Conservation (phyloP, 2,113 vertebrate genomes). For the Regulus satrapa region DNA sequence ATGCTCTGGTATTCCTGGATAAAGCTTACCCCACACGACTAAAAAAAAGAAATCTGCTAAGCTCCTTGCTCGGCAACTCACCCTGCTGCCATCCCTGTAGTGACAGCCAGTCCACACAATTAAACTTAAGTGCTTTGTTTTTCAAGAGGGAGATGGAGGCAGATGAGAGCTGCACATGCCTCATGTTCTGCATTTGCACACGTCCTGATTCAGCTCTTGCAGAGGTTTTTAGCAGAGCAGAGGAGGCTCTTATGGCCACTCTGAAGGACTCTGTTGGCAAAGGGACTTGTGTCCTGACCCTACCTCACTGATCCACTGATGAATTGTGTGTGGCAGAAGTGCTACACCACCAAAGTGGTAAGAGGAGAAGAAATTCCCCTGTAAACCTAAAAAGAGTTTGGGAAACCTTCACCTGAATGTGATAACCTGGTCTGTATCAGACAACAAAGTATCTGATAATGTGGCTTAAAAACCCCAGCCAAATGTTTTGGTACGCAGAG, state of each 20-base stretch:
- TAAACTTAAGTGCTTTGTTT: background rate
- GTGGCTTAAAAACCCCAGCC: background rate
- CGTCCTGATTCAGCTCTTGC: background rate
- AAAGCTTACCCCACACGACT: background rate
- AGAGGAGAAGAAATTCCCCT: background rate
- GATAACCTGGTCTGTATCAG: background rate
- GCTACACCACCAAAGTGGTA: background rate
- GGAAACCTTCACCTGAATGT: background rate
- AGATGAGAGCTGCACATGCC: background rate
- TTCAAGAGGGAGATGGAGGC: background rate
- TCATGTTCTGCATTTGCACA: background rate
- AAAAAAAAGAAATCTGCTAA: background rate
- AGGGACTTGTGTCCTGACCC: background rate
- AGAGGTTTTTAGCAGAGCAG: background rate
- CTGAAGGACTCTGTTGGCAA: background rate
- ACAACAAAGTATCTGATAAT: too few species aligned
- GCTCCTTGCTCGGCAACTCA: background rate
- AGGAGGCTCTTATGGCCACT: background rate
- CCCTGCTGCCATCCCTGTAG: background rate
- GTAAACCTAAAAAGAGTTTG: background rate
- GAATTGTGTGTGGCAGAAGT: background rate
- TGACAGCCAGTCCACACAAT: background rate
- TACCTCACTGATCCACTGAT: background rate
- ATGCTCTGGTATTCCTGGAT: background rate
- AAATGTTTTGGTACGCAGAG: background rate